Percentiles rank a stretch among this genome's conserved stretches.
These are phyloP conservation scores for Endomychus coccineus DNA, from an alignment of 2,888 invertebrate genomes.

Conservation along the genomic window DNA sequence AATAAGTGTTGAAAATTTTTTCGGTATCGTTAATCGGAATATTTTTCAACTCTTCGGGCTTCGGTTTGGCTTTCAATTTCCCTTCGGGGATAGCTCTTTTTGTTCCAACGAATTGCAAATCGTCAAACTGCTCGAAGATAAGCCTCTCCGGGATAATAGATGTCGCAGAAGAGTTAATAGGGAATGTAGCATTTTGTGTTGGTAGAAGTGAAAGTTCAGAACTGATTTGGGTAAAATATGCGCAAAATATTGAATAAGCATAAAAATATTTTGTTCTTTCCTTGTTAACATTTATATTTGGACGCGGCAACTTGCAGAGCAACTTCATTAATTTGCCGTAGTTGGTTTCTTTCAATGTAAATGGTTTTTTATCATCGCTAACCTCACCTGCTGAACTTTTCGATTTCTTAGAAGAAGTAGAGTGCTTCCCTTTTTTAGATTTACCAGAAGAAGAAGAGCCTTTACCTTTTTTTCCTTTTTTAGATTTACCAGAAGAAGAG, in stretches of 20 bases:
- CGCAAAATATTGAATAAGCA: slow-evolving; percentile 10
- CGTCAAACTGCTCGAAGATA: slow-evolving; percentile 17
- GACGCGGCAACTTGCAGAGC: slow-evolving; percentile 6
- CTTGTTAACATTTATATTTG: slow-evolving; percentile 2
- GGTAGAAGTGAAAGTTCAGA: slow-evolving; percentile 5
- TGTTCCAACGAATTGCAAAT: slow-evolving; percentile 15
- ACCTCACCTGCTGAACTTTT: too few relatives aligned
- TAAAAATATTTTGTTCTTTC: slow-evolving; percentile 11
- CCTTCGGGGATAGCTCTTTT: slow-evolving; percentile 10
- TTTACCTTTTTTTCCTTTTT: too few relatives aligned
- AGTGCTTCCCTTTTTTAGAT: too few relatives aligned
- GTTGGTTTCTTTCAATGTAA: slow-evolving; percentile 5
- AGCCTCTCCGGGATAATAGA: slow-evolving; percentile 3
- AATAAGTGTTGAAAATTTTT: slow-evolving; percentile 19
- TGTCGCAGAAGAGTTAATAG: neutral
- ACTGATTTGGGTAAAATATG: slow-evolving; percentile 10
- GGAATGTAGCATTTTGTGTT: neutral
- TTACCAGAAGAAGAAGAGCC: too few relatives aligned
- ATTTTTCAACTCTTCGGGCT: slow-evolving; percentile 17
- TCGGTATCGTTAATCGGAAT: slow-evolving; percentile 19
- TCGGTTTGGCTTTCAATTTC: slow-evolving; percentile 13
- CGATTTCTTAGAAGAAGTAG: too few relatives aligned
- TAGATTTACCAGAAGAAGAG: neutral
- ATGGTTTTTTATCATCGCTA: slow-evolving; percentile 6
- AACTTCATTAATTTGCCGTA: slow-evolving; percentile 11